These are phyloP conservation scores for Sandelia bainsii DNA, from an alignment of 2,797 vertebrate species.

Conservation along the genomic window DNA sequence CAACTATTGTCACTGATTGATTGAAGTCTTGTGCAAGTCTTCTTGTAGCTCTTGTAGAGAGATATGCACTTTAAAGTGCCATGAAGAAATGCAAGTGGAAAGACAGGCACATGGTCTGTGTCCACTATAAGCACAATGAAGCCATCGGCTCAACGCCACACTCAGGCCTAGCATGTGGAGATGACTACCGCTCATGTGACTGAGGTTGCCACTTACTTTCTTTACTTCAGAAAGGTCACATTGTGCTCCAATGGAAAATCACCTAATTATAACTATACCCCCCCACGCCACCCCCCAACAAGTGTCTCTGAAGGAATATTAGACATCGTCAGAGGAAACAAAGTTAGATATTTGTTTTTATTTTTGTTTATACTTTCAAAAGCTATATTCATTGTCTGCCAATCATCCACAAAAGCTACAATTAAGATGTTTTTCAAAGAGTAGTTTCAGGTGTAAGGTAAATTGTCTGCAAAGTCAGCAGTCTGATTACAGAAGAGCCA, in stretches of 20 bases:
- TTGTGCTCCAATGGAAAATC: constrained; percentile 78
- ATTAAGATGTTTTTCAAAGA: constrained; percentile 10
- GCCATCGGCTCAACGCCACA: constrained; percentile 71
- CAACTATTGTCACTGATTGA: constrained; percentile 48
- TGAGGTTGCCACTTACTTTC: constrained; percentile 75
- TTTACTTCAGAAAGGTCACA: constrained; percentile 84
- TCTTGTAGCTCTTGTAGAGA: constrained; percentile 14
- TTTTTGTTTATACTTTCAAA: background rate
- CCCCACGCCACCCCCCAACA: constrained; percentile 1
- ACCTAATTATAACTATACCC: constrained; percentile 82
- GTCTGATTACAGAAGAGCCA: constrained; percentile 71
- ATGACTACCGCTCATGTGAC: constrained; percentile 76
- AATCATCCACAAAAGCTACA: background rate
- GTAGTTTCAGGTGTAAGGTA: constrained; percentile 9
- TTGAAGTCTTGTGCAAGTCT: constrained; percentile 30
- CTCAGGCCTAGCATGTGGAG: constrained; percentile 54
- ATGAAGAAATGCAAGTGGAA: constrained; percentile 54
- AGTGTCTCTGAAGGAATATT: constrained; percentile 16
- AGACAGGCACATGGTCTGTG: constrained; percentile 60
- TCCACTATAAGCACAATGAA: constrained; percentile 68
- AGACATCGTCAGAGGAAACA: background rate
- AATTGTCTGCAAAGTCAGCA: constrained; percentile 62
- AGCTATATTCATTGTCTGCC: background rate
- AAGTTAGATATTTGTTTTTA: background rate
- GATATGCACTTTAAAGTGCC: constrained; percentile 34